Conservation (phyloP, 2,797 vertebrate species). For the Sorex maritimensis region DNA sequence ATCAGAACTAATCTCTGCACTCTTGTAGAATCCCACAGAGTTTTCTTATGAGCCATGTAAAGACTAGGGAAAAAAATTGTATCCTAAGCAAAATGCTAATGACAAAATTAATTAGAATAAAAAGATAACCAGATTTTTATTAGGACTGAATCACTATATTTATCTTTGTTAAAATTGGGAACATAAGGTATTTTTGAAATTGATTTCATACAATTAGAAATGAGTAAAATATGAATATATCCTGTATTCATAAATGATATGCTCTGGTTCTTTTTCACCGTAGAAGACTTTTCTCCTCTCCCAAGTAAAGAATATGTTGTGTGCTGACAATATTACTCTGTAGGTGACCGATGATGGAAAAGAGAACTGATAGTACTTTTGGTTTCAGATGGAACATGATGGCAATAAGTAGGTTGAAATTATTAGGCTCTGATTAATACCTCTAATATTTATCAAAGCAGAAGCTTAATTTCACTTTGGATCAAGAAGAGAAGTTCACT, state of each 20-base stretch:
- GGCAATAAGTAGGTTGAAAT: neutral
- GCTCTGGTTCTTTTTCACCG: neutral
- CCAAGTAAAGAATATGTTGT: neutral
- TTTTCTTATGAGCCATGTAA: conserved; percentile 53
- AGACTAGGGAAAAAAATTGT: neutral
- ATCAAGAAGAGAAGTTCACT: neutral
- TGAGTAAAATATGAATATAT: neutral
- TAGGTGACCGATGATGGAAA: neutral
- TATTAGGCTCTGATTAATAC: neutral
- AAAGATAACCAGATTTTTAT: conserved; percentile 37
- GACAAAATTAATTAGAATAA: conserved; percentile 68
- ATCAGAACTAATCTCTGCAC: conserved; percentile 50
- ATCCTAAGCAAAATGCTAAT: conserved; percentile 66
- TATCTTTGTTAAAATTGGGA: conserved; percentile 59
- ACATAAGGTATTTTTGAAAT: conserved; percentile 47
- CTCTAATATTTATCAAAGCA: neutral
- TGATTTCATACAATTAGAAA: conserved; percentile 10
- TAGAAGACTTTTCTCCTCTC: neutral
- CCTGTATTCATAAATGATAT: neutral
- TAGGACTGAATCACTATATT: conserved; percentile 43
- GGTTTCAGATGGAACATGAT: neutral
- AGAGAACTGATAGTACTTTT: neutral
- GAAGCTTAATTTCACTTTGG: neutral
- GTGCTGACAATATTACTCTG: neutral
- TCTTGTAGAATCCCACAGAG: neutral